Evolutionary conservation across 2,888 invertebrate genomes (phyloP).

Genomic region (Malacosoma neustria): DNA sequence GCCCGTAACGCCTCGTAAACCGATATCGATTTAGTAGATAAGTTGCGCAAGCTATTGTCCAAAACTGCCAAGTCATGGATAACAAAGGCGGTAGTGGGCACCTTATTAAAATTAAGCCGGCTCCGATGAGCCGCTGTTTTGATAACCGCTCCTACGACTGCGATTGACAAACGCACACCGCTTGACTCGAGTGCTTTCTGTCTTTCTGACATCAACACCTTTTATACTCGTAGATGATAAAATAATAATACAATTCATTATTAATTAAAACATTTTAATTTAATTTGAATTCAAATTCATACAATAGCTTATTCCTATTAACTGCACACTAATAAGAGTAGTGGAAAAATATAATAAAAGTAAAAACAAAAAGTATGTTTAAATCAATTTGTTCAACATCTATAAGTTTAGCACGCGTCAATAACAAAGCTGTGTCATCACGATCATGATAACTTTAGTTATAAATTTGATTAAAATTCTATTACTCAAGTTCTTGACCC

Average conservation of each 20-base stretch:
- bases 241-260: too few relatives aligned
- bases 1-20: slow-evolving; percentile 70
- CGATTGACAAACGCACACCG: slow-evolving; percentile 40
- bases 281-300: too few relatives aligned
- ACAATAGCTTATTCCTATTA: too few relatives aligned
- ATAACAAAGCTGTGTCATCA: slow-evolving; percentile 40
- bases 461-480: slow-evolving; percentile 63
- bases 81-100: slow-evolving; percentile 72
- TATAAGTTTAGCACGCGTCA: slow-evolving; percentile 45
- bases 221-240: too few relatives aligned
- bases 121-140: slow-evolving; percentile 67
- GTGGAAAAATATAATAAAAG: too few relatives aligned
- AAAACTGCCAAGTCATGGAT: slow-evolving; percentile 56
- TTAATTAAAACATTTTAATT: too few relatives aligned
- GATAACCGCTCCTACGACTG: slow-evolving; percentile 54
- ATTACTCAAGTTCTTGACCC: slow-evolving; percentile 29
- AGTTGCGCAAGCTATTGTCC: slow-evolving; percentile 71
- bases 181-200: slow-evolving; percentile 39
- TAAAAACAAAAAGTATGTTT: slow-evolving; percentile 12
- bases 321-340: too few relatives aligned
- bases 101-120: slow-evolving; percentile 72
- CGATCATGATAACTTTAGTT: slow-evolving; percentile 38
- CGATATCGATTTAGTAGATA: slow-evolving; percentile 73
- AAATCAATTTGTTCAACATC: slow-evolving; percentile 56
- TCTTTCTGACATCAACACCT: slow-evolving; percentile 47